These are phyloP conservation scores for Myotis findleyi DNA, from an alignment of 2,797 vertebrate species.

Conservation along the genomic window DNA sequence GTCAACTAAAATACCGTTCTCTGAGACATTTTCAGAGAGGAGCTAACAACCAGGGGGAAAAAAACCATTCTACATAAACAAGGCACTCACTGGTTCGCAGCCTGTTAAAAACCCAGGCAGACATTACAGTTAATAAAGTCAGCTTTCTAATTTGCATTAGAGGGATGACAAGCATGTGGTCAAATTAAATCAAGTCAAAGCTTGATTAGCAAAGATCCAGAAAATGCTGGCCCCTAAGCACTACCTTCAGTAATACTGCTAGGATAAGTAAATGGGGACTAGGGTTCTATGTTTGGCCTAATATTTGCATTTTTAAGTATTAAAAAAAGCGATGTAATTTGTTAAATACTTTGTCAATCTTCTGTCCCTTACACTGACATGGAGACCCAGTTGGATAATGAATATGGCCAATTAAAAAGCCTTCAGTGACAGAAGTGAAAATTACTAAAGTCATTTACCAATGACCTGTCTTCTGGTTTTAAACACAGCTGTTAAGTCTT, in stretches of 20 bases:
- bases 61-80: conserved; percentile 73
- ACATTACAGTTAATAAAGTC: conserved; percentile 72
- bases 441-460: conserved; percentile 16
- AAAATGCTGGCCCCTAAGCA: conserved; percentile 54
- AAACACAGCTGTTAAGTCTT: conserved; percentile 51
- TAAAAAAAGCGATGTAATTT: conserved; percentile 20
- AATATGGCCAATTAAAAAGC: conserved; percentile 47
- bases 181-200: conserved; percentile 63
- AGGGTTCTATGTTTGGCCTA: conserved; percentile 34
- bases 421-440: conserved; percentile 57
- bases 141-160: conserved; percentile 65
- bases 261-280: neutral
- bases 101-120: conserved; percentile 76
- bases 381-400: conserved; percentile 17
- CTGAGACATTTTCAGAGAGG: conserved; percentile 71
- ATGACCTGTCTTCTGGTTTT: conserved; percentile 25
- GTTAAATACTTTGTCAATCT: conserved; percentile 52
- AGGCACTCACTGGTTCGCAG: conserved; percentile 83
- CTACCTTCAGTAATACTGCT: conserved; percentile 54
- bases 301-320: neutral
- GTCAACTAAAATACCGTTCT: conserved; percentile 66
- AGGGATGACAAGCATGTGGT: conserved; percentile 49
- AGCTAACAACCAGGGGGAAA: conserved; percentile 47
- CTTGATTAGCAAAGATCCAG: conserved; percentile 60
- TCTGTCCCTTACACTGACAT: neutral